Conservation (phyloP, 2,113 vertebrate genomes). For the Bungarus multicinctus region DNA sequence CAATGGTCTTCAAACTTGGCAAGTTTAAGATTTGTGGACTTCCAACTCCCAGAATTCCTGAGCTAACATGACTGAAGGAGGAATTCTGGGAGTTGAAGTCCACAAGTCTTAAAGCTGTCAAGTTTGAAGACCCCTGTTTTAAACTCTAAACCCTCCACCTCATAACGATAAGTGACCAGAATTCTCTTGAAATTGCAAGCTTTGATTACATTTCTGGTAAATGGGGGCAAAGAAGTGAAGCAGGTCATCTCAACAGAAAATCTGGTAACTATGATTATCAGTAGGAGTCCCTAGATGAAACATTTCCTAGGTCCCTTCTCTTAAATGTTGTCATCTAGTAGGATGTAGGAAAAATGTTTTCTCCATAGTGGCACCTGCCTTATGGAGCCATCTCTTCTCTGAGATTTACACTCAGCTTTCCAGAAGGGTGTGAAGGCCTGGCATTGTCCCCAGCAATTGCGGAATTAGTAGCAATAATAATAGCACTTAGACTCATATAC, state of each 20-base stretch:
- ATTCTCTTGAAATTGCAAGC: not conserved
- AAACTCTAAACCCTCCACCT: not conserved
- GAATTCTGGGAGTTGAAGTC: too few relatives aligned
- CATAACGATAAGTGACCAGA: not conserved
- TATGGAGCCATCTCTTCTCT: not conserved
- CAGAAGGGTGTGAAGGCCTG: not conserved
- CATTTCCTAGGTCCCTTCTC: not conserved
- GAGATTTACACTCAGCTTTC: not conserved
- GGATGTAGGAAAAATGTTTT: not conserved
- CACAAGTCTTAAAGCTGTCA: too few relatives aligned
- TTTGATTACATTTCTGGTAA: not conserved
- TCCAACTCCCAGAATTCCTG: too few relatives aligned
- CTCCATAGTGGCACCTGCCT: not conserved
- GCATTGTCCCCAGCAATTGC: not conserved
- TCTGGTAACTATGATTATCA: not conserved
- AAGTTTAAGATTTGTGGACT: too few relatives aligned
- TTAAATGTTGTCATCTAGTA: not conserved
- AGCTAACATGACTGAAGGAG: too few relatives aligned
- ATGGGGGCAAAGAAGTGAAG: not conserved
- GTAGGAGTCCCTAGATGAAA: not conserved
- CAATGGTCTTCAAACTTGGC: too few relatives aligned
- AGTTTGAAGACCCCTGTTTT: not conserved
- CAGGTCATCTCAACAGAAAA: not conserved
- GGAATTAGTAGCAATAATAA: not conserved
- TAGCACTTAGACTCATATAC: too few relatives aligned